Evolutionary conservation across 2,797 vertebrate genomes (phyloP).

Genomic region (Macropus fuliginosus): DNA sequence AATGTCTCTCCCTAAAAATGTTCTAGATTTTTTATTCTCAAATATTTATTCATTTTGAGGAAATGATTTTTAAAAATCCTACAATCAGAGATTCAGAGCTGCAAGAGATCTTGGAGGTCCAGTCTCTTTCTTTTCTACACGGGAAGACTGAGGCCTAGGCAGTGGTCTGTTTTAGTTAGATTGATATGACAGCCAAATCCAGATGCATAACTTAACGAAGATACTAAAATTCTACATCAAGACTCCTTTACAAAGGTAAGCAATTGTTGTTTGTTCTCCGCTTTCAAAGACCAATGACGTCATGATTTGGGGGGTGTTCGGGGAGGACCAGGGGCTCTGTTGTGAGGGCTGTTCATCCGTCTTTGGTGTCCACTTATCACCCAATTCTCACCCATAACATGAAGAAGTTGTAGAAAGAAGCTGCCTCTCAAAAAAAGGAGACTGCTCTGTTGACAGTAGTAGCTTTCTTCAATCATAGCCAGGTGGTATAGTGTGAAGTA

Average conservation of each 20-base stretch:
- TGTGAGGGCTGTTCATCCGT: background rate
- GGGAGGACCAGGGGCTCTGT: background rate
- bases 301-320: background rate
- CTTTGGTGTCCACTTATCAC: background rate
- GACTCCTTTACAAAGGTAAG: background rate
- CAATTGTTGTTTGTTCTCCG: background rate
- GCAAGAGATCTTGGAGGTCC: background rate
- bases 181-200: background rate
- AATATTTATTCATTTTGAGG: background rate
- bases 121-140: background rate
- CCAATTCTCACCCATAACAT: background rate
- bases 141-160: background rate
- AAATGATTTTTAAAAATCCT: background rate
- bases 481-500: constrained; percentile 35
- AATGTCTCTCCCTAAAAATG: constrained; percentile 34
- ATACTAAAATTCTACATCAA: background rate
- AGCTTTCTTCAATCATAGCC: constrained; percentile 12
- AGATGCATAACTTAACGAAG: background rate
- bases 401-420: background rate
- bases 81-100: background rate
- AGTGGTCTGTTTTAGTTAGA: background rate
- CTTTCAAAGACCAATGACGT: background rate
- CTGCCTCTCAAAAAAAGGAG: background rate
- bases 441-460: background rate
- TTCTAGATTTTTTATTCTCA: constrained; percentile 30